These are phyloP conservation scores for Dendrocincla fuliginosa DNA, from an alignment of 2,797 vertebrate genomes.

Conservation along the genomic window DNA sequence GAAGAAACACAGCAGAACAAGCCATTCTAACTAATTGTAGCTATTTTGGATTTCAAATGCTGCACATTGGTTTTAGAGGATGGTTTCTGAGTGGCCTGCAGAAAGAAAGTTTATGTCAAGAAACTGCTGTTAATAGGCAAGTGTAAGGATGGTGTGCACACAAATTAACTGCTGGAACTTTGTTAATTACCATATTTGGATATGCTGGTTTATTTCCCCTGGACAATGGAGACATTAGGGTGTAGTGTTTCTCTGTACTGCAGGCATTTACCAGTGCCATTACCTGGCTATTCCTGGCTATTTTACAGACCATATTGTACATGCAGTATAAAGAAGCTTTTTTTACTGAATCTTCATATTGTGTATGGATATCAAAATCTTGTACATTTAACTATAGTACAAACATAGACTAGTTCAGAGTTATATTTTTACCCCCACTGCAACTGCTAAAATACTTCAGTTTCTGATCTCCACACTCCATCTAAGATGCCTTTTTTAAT, in stretches of 20 bases:
- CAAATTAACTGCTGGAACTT: background rate
- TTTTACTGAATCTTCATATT: background rate
- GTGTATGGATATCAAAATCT: background rate
- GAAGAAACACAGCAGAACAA: slow-evolving; percentile 3
- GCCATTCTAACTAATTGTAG: background rate
- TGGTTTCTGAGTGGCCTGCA: background rate
- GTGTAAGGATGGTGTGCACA: background rate
- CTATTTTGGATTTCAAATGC: background rate
- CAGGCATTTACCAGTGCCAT: background rate
- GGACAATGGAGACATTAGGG: background rate
- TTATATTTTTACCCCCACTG: background rate
- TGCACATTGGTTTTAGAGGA: background rate
- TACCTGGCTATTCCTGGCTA: background rate
- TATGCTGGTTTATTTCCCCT: background rate
- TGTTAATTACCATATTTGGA: background rate
- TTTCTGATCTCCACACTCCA: background rate
- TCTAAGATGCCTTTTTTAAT: background rate
- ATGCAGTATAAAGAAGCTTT: background rate
- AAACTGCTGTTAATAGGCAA: background rate
- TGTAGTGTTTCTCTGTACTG: background rate
- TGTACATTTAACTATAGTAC: background rate
- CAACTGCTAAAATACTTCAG: background rate
- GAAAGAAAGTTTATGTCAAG: background rate
- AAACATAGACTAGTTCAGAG: background rate
- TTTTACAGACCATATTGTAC: background rate